Conservation (phyloP, 2,888 invertebrate species). For the Torymus auratus region DNA sequence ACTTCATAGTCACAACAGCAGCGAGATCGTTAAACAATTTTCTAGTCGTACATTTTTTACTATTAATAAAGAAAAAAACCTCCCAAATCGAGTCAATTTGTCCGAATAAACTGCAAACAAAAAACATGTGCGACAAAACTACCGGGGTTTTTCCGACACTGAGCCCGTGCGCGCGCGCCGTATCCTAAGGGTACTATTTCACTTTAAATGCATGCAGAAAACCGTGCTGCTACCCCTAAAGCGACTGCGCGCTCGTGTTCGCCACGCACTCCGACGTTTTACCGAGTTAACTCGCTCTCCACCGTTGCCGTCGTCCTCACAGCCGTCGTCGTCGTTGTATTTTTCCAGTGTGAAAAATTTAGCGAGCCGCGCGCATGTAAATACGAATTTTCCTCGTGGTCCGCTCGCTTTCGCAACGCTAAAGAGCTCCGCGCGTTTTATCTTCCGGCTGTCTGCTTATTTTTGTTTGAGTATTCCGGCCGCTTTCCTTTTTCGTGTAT, state of each 20-base stretch:
- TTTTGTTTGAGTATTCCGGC: conserved; percentile 1
- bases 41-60: too few relatives aligned
- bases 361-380: conserved; percentile 32
- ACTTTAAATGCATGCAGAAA: conserved; percentile 41
- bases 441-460: conserved; percentile 5
- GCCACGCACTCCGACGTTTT: conserved; percentile 37
- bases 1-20: too few relatives aligned
- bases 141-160: conserved; percentile 17
- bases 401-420: conserved; percentile 21
- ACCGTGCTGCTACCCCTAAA: conserved; percentile 13
- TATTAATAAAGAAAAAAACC: too few relatives aligned
- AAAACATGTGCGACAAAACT: conserved; percentile 31
- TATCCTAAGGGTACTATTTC: conserved; percentile 48
- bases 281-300: conserved; percentile 32
- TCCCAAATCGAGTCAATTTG: neutral
- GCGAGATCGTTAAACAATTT: too few relatives aligned
- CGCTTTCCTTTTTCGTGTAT: neutral
- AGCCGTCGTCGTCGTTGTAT: conserved; percentile 31
- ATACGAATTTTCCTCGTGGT: conserved; percentile 34
- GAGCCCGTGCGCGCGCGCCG: neutral
- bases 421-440: conserved; percentile 8
- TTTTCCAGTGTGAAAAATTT: conserved; percentile 42
- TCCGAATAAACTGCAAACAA: neutral
- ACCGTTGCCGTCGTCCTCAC: too few relatives aligned
- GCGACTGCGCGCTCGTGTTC: conserved; percentile 47